Base-by-base conservation (phyloP, 2,113 vertebrate genomes). In the Peucedramus taeniatus region DNA sequence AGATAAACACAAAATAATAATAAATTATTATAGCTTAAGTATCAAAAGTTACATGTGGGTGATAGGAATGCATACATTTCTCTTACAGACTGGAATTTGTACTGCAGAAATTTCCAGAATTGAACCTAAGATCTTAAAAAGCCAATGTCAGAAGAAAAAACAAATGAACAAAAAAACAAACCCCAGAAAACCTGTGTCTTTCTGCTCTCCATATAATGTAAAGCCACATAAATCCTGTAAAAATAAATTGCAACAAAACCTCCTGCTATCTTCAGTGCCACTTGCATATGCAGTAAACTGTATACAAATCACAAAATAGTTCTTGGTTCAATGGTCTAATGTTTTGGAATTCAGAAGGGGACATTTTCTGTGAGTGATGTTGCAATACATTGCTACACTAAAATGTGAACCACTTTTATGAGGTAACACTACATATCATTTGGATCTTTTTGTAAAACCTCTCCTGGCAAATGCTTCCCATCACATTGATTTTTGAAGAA, bases 401-500 rank as follows among this genome's bases (percentile, higher is more conserved):
- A 96, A 94, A 63, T 77, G 74, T 42, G 31, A 95, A 65, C 30
- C 50, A 69, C 11, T 81, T 71, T 89, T 95, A 65, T 92, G 49
- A 90, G 78, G 77, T 95, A 93, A 92, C 56, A 89, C 9, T 88
- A 74, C 37, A 72, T 17, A 78, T 76, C 50, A 82, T 94, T 86
- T 96, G 20, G 10, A 45, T 51, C 22, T 79, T 69, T 93, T 91
- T 84, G 42, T 72, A 87, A 97, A 91, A 85, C 23, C 10, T 88
- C 50, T 94, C 80, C 94, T 69, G 90, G 33, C n/a, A 92, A 93
- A 75, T 87, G 59, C 81, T 95, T 87, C 24, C 56, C 75, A 87
- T 61, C 45, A 40, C 39, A 90, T 60, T 97, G 90, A 96, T 96
- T 95, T 94, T 87, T 77, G 74, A 91, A 95, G 84, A 79, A 75